Conservation (phyloP, 2,888 invertebrate species). For the Stegophylla sp. region DNA sequence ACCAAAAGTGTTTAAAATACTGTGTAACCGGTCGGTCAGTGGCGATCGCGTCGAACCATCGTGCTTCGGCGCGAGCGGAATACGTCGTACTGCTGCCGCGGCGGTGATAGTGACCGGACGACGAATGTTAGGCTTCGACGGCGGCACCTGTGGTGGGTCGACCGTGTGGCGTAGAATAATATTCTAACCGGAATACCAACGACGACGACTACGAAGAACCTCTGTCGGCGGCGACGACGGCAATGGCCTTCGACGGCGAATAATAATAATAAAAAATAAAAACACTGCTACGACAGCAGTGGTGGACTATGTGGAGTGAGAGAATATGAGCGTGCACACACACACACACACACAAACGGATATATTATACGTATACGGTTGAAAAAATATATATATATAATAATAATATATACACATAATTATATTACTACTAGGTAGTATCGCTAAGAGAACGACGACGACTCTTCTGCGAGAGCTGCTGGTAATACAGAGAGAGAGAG, state of each 20-base stretch:
- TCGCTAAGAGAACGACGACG: not conserved
- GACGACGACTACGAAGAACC: not conserved
- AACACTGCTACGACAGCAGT: constrained; percentile 5
- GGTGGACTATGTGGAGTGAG: constrained; percentile 12
- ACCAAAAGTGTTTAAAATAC: not conserved
- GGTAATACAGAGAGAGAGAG: too few species aligned
- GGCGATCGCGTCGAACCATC: constrained; percentile 49
- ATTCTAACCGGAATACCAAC: constrained; percentile 30
- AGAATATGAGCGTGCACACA: constrained; percentile 12
- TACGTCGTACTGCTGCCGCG: constrained; percentile 42
- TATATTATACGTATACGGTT: too few species aligned
- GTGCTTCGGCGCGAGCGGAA: constrained; percentile 1
- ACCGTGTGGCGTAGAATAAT: not conserved
- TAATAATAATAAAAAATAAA: constrained; percentile 30
- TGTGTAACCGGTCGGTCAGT: constrained; percentile 15
- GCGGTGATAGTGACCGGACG: constrained; percentile 33
- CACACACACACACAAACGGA: not conserved
- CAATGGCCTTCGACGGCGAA: constrained; percentile 42
- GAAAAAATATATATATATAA: not conserved
- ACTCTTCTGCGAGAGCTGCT: not conserved
- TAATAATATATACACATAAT: not conserved
- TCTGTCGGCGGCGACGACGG: not conserved
- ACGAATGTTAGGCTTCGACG: not conserved
- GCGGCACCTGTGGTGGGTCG: not conserved
- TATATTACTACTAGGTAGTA: not conserved